Evolutionary conservation across 2,888 invertebrate genomes (phyloP).

Genomic region (Micropterix aruncella): DNA sequence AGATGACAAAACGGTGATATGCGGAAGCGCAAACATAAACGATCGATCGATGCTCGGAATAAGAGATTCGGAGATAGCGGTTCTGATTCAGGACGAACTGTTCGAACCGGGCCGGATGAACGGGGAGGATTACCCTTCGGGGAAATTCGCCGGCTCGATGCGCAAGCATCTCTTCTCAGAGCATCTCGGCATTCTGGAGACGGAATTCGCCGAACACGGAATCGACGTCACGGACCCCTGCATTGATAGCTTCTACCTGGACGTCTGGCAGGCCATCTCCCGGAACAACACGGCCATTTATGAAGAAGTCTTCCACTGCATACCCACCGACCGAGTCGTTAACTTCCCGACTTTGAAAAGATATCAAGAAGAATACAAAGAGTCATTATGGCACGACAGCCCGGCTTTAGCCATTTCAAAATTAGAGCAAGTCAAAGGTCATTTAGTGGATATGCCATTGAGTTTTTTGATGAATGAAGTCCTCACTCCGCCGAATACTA

Average conservation of each 20-base stretch:
- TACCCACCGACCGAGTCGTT: constrained; percentile 73
- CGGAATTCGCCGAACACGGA: constrained; percentile 29
- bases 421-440: constrained; percentile 67
- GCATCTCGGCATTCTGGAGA: constrained; percentile 61
- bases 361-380: constrained; percentile 52
- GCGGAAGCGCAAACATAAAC: constrained; percentile 97
- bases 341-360: constrained; percentile 63
- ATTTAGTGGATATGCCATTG: constrained; percentile 78
- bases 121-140: constrained; percentile 65
- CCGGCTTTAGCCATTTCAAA: constrained; percentile 56
- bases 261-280: constrained; percentile 73
- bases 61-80: constrained; percentile 89
- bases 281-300: constrained; percentile 74
- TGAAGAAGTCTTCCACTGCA: constrained; percentile 83
- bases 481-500: constrained; percentile 66
- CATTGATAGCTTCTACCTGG: constrained; percentile 67
- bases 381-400: constrained; percentile 58
- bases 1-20: constrained; percentile 83
- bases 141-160: constrained; percentile 74
- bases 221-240: constrained; percentile 69
- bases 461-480: constrained; percentile 80
- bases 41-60: constrained; percentile 90
- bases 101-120: constrained; percentile 74
- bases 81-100: constrained; percentile 74
- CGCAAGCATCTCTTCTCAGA: constrained; percentile 80